These are phyloP conservation scores for Drosophila histrio DNA, from an alignment of 2,888 invertebrate species.

Conservation along the genomic window DNA sequence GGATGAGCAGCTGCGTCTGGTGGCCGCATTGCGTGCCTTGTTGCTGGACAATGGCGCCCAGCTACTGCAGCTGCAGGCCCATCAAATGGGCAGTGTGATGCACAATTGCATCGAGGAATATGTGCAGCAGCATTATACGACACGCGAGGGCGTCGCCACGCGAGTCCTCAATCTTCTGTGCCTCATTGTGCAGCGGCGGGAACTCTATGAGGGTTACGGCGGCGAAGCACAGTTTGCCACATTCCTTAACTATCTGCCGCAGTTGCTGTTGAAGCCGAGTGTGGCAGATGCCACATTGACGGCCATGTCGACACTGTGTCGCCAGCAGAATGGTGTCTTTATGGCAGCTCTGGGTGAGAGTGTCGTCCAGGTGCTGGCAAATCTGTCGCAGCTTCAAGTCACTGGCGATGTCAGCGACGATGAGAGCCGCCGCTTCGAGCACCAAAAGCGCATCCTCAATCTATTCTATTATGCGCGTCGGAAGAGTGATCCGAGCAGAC, in stretches of 20 bases:
- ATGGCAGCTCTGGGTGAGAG: conserved; percentile 85
- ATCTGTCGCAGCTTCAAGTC: conserved; percentile 76
- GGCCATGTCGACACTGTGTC: conserved; percentile 86
- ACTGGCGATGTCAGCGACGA: conserved; percentile 72
- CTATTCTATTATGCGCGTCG: conserved; percentile 85
- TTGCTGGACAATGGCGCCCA: conserved; percentile 66
- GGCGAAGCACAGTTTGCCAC: conserved; percentile 83
- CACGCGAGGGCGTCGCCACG: conserved; percentile 78
- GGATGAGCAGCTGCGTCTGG: conserved; percentile 66
- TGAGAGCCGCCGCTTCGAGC: conserved; percentile 75
- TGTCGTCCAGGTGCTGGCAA: conserved; percentile 84
- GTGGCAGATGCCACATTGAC: conserved; percentile 86
- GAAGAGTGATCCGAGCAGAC: background rate
- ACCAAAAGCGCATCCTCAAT: conserved; percentile 86
- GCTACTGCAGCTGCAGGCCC: conserved; percentile 58
- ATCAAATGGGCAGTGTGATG: conserved; percentile 74
- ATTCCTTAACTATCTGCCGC: conserved; percentile 86
- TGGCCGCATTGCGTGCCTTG: conserved; percentile 67
- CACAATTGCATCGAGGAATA: conserved; percentile 69
- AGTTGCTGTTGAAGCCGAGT: conserved; percentile 85
- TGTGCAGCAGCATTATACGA: conserved; percentile 66
- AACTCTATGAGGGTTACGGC: conserved; percentile 80
- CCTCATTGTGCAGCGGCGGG: conserved; percentile 84
- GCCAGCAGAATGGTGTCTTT: conserved; percentile 85
- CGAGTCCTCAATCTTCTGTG: conserved; percentile 85